Base-by-base conservation (phyloP, 2,113 vertebrate genomes). In the Neolamprologus tretocephalus region DNA sequence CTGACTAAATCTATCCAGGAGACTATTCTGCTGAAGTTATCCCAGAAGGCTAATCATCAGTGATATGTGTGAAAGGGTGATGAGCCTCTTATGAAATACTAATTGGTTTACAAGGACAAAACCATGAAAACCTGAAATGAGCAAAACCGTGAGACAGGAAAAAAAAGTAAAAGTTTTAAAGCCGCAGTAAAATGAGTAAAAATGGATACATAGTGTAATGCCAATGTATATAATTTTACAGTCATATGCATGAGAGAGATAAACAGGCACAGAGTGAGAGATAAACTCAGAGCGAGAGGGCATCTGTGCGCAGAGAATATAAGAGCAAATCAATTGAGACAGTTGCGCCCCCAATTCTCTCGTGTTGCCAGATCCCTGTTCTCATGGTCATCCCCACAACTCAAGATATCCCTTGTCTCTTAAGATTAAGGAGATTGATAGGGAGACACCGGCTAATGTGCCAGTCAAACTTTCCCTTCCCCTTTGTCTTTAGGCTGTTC, bases 331-430 rank as follows among this genome's bases (percentile, higher is more conserved):
- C 26, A 28, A 42, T 91, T 80, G 84, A n/a, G 91, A 92, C 93
- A 91, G 85, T 91, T 90, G 84, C 54, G 83, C 71, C 80, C 86
- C 86, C 84, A 78, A 14, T 73, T 78, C 80, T 75, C 75, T 68
- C 5, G 9, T 9, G 73, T 66, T 45, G 71, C 83, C 83, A 21
- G 57, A 49, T 84, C 75, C 66, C 68, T 14, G 49, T 90, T 94
- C 92, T 86, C 87, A 88, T 94, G 92, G 92, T 78, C 94, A 95
- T 93, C 87, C 93, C 93, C 91, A 95, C 95, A 94, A 96, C 94
- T 96, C 96, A 91, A 94, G 93, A 95, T 91, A 94, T 95, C 90
- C 94, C 95, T 87, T 97, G 96, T 96, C 96, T 94, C 95, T 96
- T 97, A 91, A 86, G 89, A 96, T 97, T 95, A 96, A 94, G 89